These are phyloP conservation scores for Phortica variegata DNA, from an alignment of 1,140 invertebrate species.

Conservation along the genomic window DNA sequence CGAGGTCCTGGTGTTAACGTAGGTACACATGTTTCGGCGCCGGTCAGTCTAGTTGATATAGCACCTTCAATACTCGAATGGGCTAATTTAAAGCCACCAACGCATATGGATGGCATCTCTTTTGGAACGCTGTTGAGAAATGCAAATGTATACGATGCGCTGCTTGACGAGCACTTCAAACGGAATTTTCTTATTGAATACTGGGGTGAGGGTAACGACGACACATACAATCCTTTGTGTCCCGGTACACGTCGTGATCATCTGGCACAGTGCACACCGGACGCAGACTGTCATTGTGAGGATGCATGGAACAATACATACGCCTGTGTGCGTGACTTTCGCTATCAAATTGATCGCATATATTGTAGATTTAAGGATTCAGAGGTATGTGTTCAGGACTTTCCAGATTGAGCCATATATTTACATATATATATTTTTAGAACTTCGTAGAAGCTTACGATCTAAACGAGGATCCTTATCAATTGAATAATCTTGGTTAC, in stretches of 20 bases:
- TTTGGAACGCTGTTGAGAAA: conserved; percentile 54
- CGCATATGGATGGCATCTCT: conserved; percentile 64
- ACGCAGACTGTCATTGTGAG: conserved; percentile 77
- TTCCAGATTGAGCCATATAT: neutral
- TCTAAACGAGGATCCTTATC: conserved; percentile 66
- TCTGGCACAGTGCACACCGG: conserved; percentile 64
- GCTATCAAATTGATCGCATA: conserved; percentile 62
- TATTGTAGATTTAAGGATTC: conserved; percentile 76
- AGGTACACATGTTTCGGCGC: conserved; percentile 58
- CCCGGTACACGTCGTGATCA: conserved; percentile 61
- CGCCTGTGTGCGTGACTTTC: conserved; percentile 69
- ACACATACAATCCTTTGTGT: conserved; percentile 60
- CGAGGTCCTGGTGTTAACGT: conserved; percentile 69
- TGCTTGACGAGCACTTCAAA: conserved; percentile 30
- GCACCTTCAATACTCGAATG: conserved; percentile 78
- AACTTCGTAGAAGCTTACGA: conserved; percentile 73
- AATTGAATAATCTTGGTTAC: conserved; percentile 66
- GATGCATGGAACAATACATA: conserved; percentile 84
- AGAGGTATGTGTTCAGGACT: conserved; percentile 60
- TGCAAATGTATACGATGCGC: conserved; percentile 3
- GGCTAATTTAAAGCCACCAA: conserved; percentile 54
- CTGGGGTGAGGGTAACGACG: conserved; percentile 68
- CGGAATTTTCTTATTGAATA: conserved; percentile 75
- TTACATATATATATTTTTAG: conserved; percentile 56
- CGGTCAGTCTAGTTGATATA: conserved; percentile 77